Evolutionary conservation across 2,113 vertebrate species (phyloP).

Genomic region (Callipepla squamata): DNA sequence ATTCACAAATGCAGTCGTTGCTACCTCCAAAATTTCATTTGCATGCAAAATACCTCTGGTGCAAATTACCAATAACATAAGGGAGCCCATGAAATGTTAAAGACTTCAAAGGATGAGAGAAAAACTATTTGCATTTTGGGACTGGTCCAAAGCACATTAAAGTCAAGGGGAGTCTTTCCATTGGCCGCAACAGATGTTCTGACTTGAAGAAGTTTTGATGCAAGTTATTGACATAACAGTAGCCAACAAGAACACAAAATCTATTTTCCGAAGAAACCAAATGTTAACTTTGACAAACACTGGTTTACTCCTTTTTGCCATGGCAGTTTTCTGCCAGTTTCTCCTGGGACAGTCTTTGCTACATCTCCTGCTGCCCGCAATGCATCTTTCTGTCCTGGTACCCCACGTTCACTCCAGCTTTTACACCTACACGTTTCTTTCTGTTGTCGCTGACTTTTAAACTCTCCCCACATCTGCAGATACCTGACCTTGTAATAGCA

Average conservation of each 20-base stretch:
- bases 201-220: constrained; percentile 54
- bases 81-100: constrained; percentile 60
- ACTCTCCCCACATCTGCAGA: neutral
- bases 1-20: neutral
- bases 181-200: constrained; percentile 58
- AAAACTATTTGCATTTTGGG: constrained; percentile 66
- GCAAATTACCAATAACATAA: constrained; percentile 65
- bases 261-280: constrained; percentile 1
- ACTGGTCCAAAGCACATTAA: constrained; percentile 62
- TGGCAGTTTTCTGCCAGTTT: neutral
- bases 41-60: constrained; percentile 61
- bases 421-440: neutral
- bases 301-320: neutral
- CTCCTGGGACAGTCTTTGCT: neutral
- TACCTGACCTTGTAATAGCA: neutral
- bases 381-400: neutral
- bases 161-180: constrained; percentile 50
- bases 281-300: neutral
- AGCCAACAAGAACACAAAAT: constrained; percentile 45
- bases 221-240: constrained; percentile 47
- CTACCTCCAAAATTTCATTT: constrained; percentile 53
- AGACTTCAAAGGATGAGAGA: constrained; percentile 61
- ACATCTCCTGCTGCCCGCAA: neutral
- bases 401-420: neutral
- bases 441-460: neutral